phyloP scores from a whole-genome alignment of 2,888 invertebrate genomes.

The Drosophila formosana region DNA sequence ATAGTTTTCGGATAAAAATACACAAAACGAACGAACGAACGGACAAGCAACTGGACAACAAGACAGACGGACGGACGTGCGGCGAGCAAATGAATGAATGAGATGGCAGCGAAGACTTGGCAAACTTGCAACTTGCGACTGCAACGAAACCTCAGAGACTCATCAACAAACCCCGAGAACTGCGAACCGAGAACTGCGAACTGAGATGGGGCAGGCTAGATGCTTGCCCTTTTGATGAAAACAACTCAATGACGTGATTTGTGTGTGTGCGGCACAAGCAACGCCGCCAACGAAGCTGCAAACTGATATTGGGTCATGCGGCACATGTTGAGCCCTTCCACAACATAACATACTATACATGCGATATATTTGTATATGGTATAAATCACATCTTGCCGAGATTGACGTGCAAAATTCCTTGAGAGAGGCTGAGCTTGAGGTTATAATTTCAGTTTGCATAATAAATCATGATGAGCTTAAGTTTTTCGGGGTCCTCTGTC shows the following conservation, averaged over 20 bases:
- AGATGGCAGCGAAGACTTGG: conserved; percentile 35
- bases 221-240: conserved; percentile 82
- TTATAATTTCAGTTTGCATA: conserved; percentile 74
- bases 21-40: conserved; percentile 53
- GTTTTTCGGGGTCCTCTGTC: conserved; percentile 19
- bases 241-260: conserved; percentile 82
- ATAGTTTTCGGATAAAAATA: conserved; percentile 82
- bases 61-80: conserved; percentile 4
- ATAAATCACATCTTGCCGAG: conserved; percentile 72
- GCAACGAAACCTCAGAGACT: conserved; percentile 30
- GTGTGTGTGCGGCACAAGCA: conserved; percentile 52
- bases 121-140: not conserved
- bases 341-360: not conserved
- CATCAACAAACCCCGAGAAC: conserved; percentile 4
- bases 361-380: conserved; percentile 28
- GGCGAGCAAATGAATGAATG: conserved; percentile 59
- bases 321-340: too few relatives aligned
- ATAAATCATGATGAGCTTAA: conserved; percentile 78
- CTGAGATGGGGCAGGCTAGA: conserved; percentile 31
- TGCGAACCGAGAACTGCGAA: not conserved
- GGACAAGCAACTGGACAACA: not conserved
- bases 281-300: conserved; percentile 71
- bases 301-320: conserved; percentile 38
- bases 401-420: conserved; percentile 78
- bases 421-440: conserved; percentile 28